Percentiles rank a stretch among this genome's conserved stretches.
These are phyloP conservation scores for Pentalonia nigronervosa DNA, from an alignment of 1,140 invertebrate genomes.

Conservation along the genomic window DNA sequence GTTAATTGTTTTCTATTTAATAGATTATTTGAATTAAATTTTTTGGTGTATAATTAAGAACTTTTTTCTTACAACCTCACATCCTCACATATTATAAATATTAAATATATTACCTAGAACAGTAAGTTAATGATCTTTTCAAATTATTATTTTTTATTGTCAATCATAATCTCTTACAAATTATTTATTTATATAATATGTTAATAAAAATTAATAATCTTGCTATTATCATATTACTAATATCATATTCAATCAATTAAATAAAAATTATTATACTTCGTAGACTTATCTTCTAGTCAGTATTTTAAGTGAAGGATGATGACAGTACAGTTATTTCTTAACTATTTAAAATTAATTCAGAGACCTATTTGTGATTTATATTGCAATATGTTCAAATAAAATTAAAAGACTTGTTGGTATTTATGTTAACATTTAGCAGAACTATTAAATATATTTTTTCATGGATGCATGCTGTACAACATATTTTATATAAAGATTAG, in stretches of 20 bases:
- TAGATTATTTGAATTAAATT: neutral
- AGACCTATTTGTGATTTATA: neutral
- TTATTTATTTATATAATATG: neutral
- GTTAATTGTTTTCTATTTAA: neutral
- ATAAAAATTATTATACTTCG: neutral
- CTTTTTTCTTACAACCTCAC: neutral
- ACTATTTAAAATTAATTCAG: neutral
- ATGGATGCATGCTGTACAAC: neutral
- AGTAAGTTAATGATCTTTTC: neutral
- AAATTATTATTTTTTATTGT: neutral
- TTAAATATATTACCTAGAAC: neutral
- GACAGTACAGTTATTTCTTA: neutral
- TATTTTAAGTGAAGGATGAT: neutral
- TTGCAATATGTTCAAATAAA: neutral
- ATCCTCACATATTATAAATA: neutral
- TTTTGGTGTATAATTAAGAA: neutral
- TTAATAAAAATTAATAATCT: neutral
- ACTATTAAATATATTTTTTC: neutral
- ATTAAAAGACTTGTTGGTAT: neutral
- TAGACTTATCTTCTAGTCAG: neutral
- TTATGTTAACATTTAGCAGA: no score
- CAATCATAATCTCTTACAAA: neutral
- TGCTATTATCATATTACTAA: neutral
- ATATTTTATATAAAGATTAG: neutral
- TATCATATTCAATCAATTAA: neutral